Evolutionary conservation across 1,140 invertebrate genomes (phyloP), one percentile per base, ranked within the genome.

Genomic region (Ceratosolen solmsi): DNA sequence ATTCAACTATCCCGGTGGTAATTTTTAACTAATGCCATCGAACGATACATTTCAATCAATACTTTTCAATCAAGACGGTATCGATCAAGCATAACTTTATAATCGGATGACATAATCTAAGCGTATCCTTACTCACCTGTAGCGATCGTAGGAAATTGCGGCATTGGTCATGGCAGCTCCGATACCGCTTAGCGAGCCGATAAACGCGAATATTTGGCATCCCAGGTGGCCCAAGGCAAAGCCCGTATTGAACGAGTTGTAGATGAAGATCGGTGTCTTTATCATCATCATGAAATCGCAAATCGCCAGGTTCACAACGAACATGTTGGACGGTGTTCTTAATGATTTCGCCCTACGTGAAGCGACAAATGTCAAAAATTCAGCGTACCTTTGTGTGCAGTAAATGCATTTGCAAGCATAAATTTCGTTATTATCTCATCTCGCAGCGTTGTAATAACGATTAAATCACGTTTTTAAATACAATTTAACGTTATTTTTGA

Each of bases 231-330:
- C 96, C 4, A 93, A 86, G 0, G 95, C 95, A 83, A 95, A 96
- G 7, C 96, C 96, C 38, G 94, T 93, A 88, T 96, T 93, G 80
- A 96, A 95, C 5, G 96, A 96, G 87, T 97, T 97, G 88, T 96
- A 96, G 84, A 97, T 96, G 88, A 97, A 96, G 84, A 97, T 94
- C 0, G 96, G 96, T 1, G 96, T 94, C 91, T 97, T 97, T 2
- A 95, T 86, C 95, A 97, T 96, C 96, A 97, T 97, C 25, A 96
- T 92, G 86, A 97, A 96, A 88, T 98, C 97, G 83, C 95, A 95
- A 51, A 98, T 92, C 11, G 97, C 96, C 87, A 98, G 90, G 88
- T 97, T 97, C 8, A 98, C 93, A 4, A 98, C 96, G 80, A 98
- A 96, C 90, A 98, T 95, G 86, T 98, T 98, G 13, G 97, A 97